Evolutionary conservation across 2,113 vertebrate species (phyloP).

Genomic region (Noctilio leporinus): DNA sequence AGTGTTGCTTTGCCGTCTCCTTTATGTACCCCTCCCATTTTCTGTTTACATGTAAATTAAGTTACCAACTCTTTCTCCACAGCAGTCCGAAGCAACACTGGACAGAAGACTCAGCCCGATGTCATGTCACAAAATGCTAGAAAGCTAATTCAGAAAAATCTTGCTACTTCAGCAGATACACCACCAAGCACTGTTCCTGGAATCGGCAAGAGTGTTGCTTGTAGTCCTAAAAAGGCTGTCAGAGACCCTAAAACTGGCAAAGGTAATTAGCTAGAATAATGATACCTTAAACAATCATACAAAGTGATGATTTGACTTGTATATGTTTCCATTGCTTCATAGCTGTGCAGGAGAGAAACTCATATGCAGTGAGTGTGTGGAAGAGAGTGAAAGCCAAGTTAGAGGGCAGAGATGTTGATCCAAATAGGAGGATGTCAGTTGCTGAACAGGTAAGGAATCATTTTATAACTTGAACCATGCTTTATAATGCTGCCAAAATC

Average conservation of each 20-base stretch:
- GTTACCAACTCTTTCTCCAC: slow-evolving; percentile 11
- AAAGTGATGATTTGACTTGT: neutral
- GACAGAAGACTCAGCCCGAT: slow-evolving; percentile 94
- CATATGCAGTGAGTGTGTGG: slow-evolving; percentile 99
- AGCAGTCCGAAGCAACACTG: slow-evolving; percentile 94
- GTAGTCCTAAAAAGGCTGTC: slow-evolving; percentile 96
- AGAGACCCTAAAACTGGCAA: slow-evolving; percentile 98
- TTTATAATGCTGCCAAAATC: neutral
- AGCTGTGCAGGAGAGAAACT: slow-evolving; percentile 99
- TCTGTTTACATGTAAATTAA: slow-evolving; percentile 16
- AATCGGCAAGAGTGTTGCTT: slow-evolving; percentile 89
- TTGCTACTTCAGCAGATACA: slow-evolving; percentile 94
- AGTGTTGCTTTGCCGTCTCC: neutral
- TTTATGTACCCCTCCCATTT: neutral
- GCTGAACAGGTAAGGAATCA: slow-evolving; percentile 97
- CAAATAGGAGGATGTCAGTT: slow-evolving; percentile 97
- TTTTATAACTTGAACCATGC: slow-evolving; percentile 10
- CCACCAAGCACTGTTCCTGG: slow-evolving; percentile 88
- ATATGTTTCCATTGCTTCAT: neutral
- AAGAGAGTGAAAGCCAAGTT: slow-evolving; percentile 99
- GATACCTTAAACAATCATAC: neutral
- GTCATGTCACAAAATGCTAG: slow-evolving; percentile 97
- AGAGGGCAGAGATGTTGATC: slow-evolving; percentile 96
- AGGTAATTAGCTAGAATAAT: slow-evolving; percentile 80
- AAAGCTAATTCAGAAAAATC: slow-evolving; percentile 91